Evolutionary conservation across 1,140 invertebrate genomes (phyloP).

Genomic region (Megalopta genalis): DNA sequence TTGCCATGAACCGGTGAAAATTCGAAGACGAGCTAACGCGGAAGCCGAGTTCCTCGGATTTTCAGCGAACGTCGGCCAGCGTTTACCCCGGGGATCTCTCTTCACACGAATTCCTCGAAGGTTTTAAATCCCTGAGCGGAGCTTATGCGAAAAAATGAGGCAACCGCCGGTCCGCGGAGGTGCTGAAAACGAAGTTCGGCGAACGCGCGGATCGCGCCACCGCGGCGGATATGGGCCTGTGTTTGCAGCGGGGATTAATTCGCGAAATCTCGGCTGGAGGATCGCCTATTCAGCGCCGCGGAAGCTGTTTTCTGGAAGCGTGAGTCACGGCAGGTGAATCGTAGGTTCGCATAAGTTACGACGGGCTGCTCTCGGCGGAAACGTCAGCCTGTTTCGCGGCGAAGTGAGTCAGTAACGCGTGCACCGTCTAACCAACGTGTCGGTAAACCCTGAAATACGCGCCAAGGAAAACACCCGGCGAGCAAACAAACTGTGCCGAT

Average conservation of each 20-base stretch:
- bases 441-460: constrained; percentile 4
- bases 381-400: not conserved
- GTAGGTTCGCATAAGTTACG: constrained; percentile 1
- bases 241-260: constrained; percentile 3
- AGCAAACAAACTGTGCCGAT: not conserved
- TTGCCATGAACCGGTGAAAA: too few relatives aligned
- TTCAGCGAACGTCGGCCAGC: too few relatives aligned
- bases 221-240: not conserved
- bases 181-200: too few relatives aligned
- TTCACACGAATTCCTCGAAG: not conserved
- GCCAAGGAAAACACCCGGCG: not conserved
- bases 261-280: not conserved
- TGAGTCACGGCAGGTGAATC: constrained; percentile 34
- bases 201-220: not conserved
- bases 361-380: not conserved
- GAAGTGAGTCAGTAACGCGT: constrained; percentile 10
- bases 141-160: too few relatives aligned
- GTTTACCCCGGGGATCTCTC: not conserved
- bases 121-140: too few relatives aligned
- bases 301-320: constrained; percentile 1
- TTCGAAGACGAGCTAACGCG: too few relatives aligned
- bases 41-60: too few relatives aligned
- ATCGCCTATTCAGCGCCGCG: too few relatives aligned
- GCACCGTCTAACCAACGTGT: not conserved
- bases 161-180: too few relatives aligned